phyloP scores from a whole-genome alignment of 2,113 vertebrate genomes.

The Tragelaphus scriptus region DNA sequence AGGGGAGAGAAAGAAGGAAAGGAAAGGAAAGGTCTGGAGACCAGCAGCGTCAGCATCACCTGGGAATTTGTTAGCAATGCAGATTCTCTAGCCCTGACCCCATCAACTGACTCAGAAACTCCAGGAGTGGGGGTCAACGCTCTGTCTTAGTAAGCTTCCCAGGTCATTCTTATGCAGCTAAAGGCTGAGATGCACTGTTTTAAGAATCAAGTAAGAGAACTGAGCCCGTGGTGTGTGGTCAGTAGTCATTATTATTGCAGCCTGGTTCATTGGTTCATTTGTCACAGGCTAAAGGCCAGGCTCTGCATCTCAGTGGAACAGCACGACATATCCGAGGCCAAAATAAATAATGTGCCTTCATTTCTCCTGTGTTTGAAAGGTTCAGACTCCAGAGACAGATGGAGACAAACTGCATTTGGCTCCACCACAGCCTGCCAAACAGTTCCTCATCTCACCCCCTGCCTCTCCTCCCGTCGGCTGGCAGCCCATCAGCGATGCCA shows the following conservation, averaged over 20 bases:
- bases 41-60: neutral
- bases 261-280: neutral
- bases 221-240: neutral
- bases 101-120: neutral
- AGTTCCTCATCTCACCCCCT: slow-evolving; percentile 92
- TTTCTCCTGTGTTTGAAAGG: slow-evolving; percentile 76
- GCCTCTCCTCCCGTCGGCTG: slow-evolving; percentile 89
- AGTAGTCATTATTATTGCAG: neutral
- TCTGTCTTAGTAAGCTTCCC: neutral
- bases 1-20: neutral
- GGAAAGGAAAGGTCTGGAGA: too few species aligned
- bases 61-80: neutral
- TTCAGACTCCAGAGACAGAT: slow-evolving; percentile 86
- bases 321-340: neutral
- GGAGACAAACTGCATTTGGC: slow-evolving; percentile 91
- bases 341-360: neutral
- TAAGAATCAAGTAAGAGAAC: neutral
- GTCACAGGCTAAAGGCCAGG: neutral
- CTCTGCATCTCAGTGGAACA: neutral
- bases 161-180: too few species aligned
- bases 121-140: neutral
- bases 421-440: slow-evolving; percentile 89
- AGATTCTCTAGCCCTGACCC: neutral
- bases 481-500: slow-evolving; percentile 88
- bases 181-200: neutral